Conservation (phyloP, 2,797 vertebrate species). For the Rhadinocentrus ornatus region DNA sequence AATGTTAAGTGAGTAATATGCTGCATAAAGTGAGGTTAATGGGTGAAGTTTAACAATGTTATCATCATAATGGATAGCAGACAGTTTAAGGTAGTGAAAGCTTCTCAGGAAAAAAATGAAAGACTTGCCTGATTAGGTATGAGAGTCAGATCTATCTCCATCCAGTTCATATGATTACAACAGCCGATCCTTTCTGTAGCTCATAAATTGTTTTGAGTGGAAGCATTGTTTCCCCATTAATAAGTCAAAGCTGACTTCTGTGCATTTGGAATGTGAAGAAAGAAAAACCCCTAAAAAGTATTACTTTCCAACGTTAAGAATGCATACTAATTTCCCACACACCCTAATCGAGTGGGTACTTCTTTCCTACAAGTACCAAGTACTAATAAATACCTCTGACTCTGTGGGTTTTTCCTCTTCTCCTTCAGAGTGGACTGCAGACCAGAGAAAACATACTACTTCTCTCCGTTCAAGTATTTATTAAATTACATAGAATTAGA, state of each 20-base stretch:
- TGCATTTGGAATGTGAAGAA: too few species aligned
- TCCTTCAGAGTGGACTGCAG: too few species aligned
- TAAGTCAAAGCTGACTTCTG: background rate
- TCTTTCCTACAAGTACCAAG: too few species aligned
- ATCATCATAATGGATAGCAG: slow-evolving; percentile 1
- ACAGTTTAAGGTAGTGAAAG: slow-evolving; percentile 17
- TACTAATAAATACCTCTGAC: too few species aligned
- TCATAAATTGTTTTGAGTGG: background rate
- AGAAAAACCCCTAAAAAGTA: too few species aligned
- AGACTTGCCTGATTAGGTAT: slow-evolving; percentile 4
- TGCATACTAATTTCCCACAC: too few species aligned
- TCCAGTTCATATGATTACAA: background rate
- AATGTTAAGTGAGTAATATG: slow-evolving; percentile 4
- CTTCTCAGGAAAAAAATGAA: slow-evolving; percentile 11
- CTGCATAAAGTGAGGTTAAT: slow-evolving; percentile 10
- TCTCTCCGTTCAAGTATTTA: too few species aligned
- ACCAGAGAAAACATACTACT: too few species aligned
- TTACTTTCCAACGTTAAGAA: too few species aligned
- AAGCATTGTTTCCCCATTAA: background rate
- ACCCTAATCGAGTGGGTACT: too few species aligned
- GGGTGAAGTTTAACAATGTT: slow-evolving; percentile 17
- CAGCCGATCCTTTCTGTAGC: background rate
- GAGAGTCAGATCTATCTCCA: slow-evolving; percentile 4
- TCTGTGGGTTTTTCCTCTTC: too few species aligned
- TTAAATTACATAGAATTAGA: too few species aligned